These are phyloP conservation scores for Catocala nupta DNA, from an alignment of 2,888 invertebrate species.

Conservation along the genomic window DNA sequence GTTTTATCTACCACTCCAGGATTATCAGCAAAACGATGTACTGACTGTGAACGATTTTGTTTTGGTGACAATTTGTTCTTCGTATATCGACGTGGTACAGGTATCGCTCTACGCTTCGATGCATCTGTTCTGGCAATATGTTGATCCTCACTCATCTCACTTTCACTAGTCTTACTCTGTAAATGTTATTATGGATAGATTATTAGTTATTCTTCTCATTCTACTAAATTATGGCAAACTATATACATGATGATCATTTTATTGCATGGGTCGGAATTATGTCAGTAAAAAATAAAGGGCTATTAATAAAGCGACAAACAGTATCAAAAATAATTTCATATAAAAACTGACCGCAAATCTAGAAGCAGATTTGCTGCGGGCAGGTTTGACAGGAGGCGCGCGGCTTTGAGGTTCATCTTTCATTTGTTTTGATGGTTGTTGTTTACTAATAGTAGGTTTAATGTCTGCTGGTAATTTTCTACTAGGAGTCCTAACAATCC, in stretches of 20 bases:
- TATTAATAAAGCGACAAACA: constrained; percentile 79
- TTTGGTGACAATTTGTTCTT: constrained; percentile 77
- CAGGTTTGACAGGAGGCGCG: constrained; percentile 81
- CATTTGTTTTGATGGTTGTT: constrained; percentile 52
- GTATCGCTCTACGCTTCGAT: constrained; percentile 74
- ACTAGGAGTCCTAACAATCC: constrained; percentile 81
- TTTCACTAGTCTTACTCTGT: constrained; percentile 87
- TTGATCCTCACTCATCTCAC: constrained; percentile 87
- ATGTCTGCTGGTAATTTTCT: constrained; percentile 69
- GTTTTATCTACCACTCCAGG: constrained; percentile 67
- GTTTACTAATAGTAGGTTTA: constrained; percentile 69
- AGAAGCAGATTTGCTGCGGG: constrained; percentile 83
- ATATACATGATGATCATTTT: constrained; percentile 60
- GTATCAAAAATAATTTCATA: constrained; percentile 74
- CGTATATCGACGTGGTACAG: constrained; percentile 78
- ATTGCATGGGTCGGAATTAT: constrained; percentile 56
- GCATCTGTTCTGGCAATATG: constrained; percentile 60
- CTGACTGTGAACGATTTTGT: constrained; percentile 87
- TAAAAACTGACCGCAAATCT: constrained; percentile 85
- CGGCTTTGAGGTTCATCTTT: constrained; percentile 72
- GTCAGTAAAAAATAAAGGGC: constrained; percentile 75
- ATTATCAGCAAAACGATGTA: constrained; percentile 75
- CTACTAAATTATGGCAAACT: constrained; percentile 59
- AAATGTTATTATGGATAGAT: constrained; percentile 77
- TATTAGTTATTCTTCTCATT: constrained; percentile 71